Evolutionary conservation across 1,140 invertebrate genomes (phyloP).

Genomic region (Drosophila hydei): DNA sequence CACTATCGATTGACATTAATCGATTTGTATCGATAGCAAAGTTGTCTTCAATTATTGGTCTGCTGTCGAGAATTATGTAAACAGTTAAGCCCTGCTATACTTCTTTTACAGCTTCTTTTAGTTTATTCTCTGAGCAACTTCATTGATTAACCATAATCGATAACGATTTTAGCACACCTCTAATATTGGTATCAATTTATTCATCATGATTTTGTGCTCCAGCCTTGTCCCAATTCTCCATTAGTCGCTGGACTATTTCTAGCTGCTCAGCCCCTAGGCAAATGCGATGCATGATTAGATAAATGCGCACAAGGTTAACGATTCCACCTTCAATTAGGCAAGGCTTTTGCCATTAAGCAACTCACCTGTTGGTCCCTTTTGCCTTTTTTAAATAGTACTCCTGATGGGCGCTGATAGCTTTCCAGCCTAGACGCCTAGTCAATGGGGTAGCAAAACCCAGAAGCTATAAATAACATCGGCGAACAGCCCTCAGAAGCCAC

Average conservation of each 20-base stretch:
- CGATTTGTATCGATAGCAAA: neutral
- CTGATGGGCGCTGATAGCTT: neutral
- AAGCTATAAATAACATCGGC: conserved; percentile 21
- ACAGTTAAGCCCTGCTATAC: too few relatives aligned
- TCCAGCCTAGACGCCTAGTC: neutral
- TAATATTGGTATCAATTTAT: conserved; percentile 12
- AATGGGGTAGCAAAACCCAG: conserved; percentile 28
- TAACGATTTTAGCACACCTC: neutral
- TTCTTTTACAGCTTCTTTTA: too few relatives aligned
- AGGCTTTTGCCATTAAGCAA: conserved; percentile 3
- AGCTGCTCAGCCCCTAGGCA: conserved; percentile 4
- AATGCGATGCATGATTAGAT: conserved; percentile 38
- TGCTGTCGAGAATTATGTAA: too few relatives aligned
- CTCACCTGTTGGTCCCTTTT: neutral
- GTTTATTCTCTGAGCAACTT: too few relatives aligned
- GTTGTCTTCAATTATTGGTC: neutral
- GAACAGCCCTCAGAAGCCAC: conserved; percentile 1
- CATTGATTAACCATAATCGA: neutral
- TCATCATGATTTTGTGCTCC: neutral
- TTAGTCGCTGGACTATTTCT: conserved; percentile 15
- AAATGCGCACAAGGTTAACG: conserved; percentile 48
- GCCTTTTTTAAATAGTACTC: conserved; percentile 9
- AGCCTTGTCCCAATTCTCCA: conserved; percentile 14
- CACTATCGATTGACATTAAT: neutral
- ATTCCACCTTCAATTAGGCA: conserved; percentile 30